Evolutionary conservation across 2,113 vertebrate genomes (phyloP), one percentile per base, ranked within the genome.

Genomic region (Clarias batrachus): DNA sequence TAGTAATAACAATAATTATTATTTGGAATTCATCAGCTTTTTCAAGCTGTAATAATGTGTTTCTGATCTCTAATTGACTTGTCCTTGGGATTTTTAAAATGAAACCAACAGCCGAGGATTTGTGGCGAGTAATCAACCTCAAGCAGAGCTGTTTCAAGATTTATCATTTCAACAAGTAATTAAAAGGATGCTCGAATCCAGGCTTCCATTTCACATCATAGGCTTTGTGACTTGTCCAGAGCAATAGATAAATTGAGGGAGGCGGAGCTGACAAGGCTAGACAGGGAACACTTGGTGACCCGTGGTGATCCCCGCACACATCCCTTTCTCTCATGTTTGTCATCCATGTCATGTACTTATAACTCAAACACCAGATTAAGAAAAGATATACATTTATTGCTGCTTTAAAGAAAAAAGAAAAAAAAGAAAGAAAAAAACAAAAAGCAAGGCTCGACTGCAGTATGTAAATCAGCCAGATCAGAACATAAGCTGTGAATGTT

Each of bases 321-420:
- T 89, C 89, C 85, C 89, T 79, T 86, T 86, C 91, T 92, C 90
- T 92, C 87, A 63, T 90, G 91, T 90, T 91, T 92, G 76, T 91
- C 89, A 91, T 92, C 92, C 89, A 82, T 92, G 91, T 93, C 91
- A 93, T 93, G 90, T 91, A 90, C 92, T 94, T 94, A 92, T 92
- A 92, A 85, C 81, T 88, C 85, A 91, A 91, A 93, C 88, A 92
- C 59, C 87, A 82, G 59, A 63, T 27, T 59, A 62, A 88, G 54
- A 60, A 37, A 86, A 85, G 89, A 90, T 85, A 70, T 80, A 89
- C 86, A 85, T 89, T 16, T 90, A 88, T 57, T 88, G 87, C 86
- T 86, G 66, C 83, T 90, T 86, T 33, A 33, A 33, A 33, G 30
- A 33, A 33, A 33, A 33, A 33, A 33, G 30, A 5, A 92, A 65